Evolutionary conservation across 2,113 vertebrate genomes (phyloP).

Genomic region (Heliornis fulica): DNA sequence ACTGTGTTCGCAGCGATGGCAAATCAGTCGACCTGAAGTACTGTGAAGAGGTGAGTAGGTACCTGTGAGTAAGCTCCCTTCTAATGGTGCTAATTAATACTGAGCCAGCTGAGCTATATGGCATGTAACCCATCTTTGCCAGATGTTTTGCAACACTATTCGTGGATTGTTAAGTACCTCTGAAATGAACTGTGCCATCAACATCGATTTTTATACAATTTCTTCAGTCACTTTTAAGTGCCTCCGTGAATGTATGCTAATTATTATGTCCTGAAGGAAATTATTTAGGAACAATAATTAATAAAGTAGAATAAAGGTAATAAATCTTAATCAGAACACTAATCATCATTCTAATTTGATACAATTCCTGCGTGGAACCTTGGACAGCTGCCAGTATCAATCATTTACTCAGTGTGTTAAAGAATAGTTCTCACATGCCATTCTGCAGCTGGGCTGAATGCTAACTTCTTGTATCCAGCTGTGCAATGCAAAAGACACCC

Average conservation of each 20-base stretch:
- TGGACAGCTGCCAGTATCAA: slow-evolving; percentile 69
- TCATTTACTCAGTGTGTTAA: slow-evolving; percentile 54
- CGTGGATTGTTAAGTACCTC: slow-evolving; percentile 43
- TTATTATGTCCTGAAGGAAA: slow-evolving; percentile 64
- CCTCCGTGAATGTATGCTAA: slow-evolving; percentile 51
- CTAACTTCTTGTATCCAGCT: slow-evolving; percentile 53
- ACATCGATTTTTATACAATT: slow-evolving; percentile 55
- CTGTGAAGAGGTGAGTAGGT: slow-evolving; percentile 88
- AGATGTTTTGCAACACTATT: slow-evolving; percentile 59
- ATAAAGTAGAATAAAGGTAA: slow-evolving; percentile 73
- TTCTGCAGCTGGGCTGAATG: slow-evolving; percentile 40
- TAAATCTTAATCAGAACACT: slow-evolving; percentile 74
- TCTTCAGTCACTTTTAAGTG: slow-evolving; percentile 51
- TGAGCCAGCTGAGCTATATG: background rate
- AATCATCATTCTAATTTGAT: slow-evolving; percentile 73
- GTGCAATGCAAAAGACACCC: background rate
- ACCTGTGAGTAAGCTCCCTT: slow-evolving; percentile 11
- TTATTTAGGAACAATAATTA: slow-evolving; percentile 70
- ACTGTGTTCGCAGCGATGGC: slow-evolving; percentile 94
- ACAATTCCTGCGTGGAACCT: slow-evolving; percentile 44
- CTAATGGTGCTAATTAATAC: slow-evolving; percentile 23
- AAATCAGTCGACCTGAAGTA: slow-evolving; percentile 93
- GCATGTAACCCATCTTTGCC: background rate
- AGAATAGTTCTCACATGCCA: slow-evolving; percentile 51
- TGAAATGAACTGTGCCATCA: slow-evolving; percentile 40